Evolutionary conservation across 2,113 vertebrate species (phyloP), one percentile per base, ranked within the genome.

Genomic region (Tenrec ecaudatus): DNA sequence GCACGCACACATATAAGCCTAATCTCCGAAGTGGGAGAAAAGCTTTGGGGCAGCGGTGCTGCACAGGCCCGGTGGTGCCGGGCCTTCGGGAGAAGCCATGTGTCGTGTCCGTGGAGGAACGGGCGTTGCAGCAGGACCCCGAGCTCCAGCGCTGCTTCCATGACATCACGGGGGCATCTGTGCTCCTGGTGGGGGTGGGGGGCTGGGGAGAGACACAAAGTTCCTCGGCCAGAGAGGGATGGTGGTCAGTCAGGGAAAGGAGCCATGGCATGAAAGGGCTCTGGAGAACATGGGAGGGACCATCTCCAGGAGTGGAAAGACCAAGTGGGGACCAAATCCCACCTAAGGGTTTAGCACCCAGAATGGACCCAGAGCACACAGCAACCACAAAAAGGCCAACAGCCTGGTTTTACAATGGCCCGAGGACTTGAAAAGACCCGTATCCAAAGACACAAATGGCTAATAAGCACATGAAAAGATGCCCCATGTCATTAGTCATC

Each of bases 91-190:
- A 40, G 40, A 40, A 7, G 40, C 40, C 40, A 58, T 6, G 10
- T 11, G 6, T 27, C 23, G 58, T 12, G 20, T 36, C 43, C 68
- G 66, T 2, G n/a, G 33, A 73, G 33, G 9, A 22, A 53, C 11
- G 47, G 12, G 47, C 47, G 11, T 14, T 53, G 47, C 47, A 53
- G 47, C 12, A 14, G 47, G 47, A 53, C 12, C 47, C 77, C 33
- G 82, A 62, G 57, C n/a, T 79, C n/a, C 16, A 71, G 6, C 47
- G 47, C 23, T 88, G 40, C 85, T 86, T 90, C 79, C 53, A 88
- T 38, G n/a, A 6, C 40, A 77, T 76, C 23, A 57, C 66, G 23
- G 3, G 10, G n/a, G 25, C 4, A 40, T 29, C 66, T 82, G 84
- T 7, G 40, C 40, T 40, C 40, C 3, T 5, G 47, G 47, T 53